Evolutionary conservation across 2,888 invertebrate genomes (phyloP), one percentile per base, ranked within the genome.

Genomic region (Nymphalis urticae): DNA sequence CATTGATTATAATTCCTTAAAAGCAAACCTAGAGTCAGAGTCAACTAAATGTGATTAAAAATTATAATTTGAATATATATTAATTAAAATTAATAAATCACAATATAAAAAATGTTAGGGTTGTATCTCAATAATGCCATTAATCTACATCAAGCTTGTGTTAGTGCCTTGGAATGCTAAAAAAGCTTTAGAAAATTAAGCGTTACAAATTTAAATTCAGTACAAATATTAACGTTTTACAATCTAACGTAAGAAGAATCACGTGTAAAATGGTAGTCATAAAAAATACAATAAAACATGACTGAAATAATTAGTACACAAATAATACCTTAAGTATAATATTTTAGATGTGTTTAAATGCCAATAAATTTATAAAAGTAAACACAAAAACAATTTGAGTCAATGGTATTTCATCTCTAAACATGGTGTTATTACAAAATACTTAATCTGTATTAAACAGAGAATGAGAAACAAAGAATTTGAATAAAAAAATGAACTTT

Each of bases 61-160:
- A 58, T 36, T 9, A 42, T 58, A 58, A 42, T 8, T n/a, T 42
- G 32, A n/a, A 56, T 32, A 32, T 32, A 42, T 42, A 42, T 42
- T 42, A 13, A 13, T 17, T 56, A 32, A 32, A 17, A 32, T 32
- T 8, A 17, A 56, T 69, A 73, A 73, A 70, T 64, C 63, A 63
- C 63, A 53, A 48, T 21, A 32, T 32, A 27, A 53, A 63, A 64
- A 60, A 60, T 48, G 63, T 51, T 51, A 9, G 9, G 17, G 32
- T n/a, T 56, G 1, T 17, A 32, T 36, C 51, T 48, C 21, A 48
- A 66, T 53, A 51, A 59, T 51, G 42, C 24, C 27, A 63, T 58
- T 59, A 51, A 60, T 59, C 63, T 59, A 24, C 59, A 13, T 53
- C n/a, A 19, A 32, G 47, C n/a, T 48, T 53, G 42, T 51, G 16